These are phyloP conservation scores for Penaeus indicus DNA, from an alignment of 1,140 invertebrate species.

Conservation along the genomic window DNA sequence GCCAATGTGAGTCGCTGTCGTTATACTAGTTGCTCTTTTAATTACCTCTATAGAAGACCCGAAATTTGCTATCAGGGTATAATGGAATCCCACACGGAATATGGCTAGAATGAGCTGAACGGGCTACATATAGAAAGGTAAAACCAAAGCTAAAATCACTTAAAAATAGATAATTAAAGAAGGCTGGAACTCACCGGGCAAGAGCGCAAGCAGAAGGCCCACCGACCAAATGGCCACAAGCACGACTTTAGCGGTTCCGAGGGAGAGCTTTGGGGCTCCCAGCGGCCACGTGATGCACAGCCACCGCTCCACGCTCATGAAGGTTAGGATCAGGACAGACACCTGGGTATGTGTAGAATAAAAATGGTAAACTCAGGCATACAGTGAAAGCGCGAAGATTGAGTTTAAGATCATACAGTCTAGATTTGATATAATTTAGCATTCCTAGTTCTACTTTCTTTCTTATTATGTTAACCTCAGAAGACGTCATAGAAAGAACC, in stretches of 20 bases:
- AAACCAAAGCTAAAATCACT: background rate
- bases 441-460: background rate
- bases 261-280: slow-evolving; percentile 42
- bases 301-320: slow-evolving; percentile 83
- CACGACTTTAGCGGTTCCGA: slow-evolving; percentile 21
- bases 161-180: background rate
- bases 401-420: too few species aligned
- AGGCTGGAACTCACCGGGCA: slow-evolving; percentile 18
- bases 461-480: slow-evolving; percentile 2
- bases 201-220: slow-evolving; percentile 17
- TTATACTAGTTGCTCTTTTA: too few species aligned
- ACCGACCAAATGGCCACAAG: slow-evolving; percentile 35
- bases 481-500: slow-evolving; percentile 22
- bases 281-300: slow-evolving; percentile 80
- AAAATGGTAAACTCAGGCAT: background rate
- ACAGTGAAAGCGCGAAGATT: background rate
- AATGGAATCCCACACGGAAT: too few species aligned
- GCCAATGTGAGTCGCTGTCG: too few species aligned
- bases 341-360: slow-evolving; percentile 70
- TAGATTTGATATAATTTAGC: too few species aligned
- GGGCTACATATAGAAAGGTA: background rate
- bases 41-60: too few species aligned
- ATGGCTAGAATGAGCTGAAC: too few species aligned
- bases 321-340: slow-evolving; percentile 81
- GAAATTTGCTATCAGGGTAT: too few species aligned